phyloP scores from a whole-genome alignment of 2,113 vertebrate species.

The Pampusana beccarii region DNA sequence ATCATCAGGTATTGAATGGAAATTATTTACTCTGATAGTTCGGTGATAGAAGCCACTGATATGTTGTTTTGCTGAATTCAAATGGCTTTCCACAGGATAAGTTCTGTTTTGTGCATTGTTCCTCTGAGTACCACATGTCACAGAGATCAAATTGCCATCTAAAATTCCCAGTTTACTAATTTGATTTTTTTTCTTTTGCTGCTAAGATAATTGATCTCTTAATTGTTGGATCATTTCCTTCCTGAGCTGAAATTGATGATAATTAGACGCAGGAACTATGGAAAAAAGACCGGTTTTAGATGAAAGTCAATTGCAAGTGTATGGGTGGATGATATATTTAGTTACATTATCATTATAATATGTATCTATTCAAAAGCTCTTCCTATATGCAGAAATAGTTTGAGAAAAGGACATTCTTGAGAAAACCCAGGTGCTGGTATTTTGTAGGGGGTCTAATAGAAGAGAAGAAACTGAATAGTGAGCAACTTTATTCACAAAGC shows the following conservation, averaged over 20 bases:
- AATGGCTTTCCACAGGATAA: background rate
- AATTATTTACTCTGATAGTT: slow-evolving; percentile 27
- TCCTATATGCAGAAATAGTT: slow-evolving; percentile 5
- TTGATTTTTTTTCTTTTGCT: background rate
- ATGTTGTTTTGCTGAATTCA: background rate
- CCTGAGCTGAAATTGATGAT: slow-evolving; percentile 30
- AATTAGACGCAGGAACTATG: slow-evolving; percentile 28
- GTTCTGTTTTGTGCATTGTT: background rate
- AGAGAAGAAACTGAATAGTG: background rate
- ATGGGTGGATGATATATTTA: slow-evolving; percentile 59
- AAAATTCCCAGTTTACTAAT: slow-evolving; percentile 13
- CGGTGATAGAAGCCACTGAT: background rate
- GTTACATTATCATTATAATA: slow-evolving; percentile 33
- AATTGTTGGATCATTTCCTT: slow-evolving; percentile 45
- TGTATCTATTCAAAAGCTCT: slow-evolving; percentile 5
- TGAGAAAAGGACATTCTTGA: background rate
- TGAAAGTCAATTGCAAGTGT: slow-evolving; percentile 24
- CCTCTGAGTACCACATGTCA: background rate
- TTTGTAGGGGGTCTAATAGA: background rate
- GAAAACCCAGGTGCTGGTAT: background rate
- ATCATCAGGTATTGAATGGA: background rate
- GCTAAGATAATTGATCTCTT: slow-evolving; percentile 32
- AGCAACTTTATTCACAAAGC: background rate
- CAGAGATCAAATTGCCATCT: background rate
- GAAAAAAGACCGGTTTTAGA: slow-evolving; percentile 8